Percentiles rank a stretch among this genome's conserved stretches.
These are phyloP conservation scores for Phalacrocorax carbo DNA, from an alignment of 2,113 vertebrate genomes.

Conservation along the genomic window DNA sequence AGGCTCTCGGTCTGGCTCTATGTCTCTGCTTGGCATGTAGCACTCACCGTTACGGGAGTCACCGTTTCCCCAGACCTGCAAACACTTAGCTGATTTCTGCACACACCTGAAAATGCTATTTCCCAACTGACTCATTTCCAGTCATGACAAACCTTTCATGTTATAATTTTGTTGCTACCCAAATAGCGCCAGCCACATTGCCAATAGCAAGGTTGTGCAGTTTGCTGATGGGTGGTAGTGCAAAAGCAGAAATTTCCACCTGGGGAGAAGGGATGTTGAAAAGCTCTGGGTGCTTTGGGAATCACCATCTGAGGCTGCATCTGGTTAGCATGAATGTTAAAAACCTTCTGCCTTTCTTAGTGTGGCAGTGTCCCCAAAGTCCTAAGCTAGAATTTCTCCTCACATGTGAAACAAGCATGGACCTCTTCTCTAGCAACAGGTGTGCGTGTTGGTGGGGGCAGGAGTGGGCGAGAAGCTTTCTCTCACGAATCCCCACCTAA, in stretches of 20 bases:
- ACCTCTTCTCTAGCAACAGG: neutral
- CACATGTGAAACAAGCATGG: rapidly evolving
- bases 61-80: neutral
- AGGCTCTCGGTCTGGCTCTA: neutral
- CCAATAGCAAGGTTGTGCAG: neutral
- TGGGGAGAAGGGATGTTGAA: neutral
- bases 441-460: rapidly evolving
- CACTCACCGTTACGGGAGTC: neutral
- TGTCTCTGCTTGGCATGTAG: neutral
- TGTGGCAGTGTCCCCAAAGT: neutral
- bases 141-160: neutral
- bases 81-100: neutral
- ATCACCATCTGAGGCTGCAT: neutral
- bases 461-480: neutral
- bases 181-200: neutral
- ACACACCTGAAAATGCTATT: neutral
- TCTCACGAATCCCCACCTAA: neutral
- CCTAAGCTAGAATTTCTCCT: neutral
- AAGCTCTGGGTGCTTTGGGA: neutral
- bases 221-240: neutral
- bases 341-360: neutral
- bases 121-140: neutral
- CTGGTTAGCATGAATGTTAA: neutral
- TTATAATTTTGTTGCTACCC: neutral
- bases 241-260: neutral